Base-by-base conservation (phyloP, 2,797 vertebrate species). In the Centropyge bicolor region DNA sequence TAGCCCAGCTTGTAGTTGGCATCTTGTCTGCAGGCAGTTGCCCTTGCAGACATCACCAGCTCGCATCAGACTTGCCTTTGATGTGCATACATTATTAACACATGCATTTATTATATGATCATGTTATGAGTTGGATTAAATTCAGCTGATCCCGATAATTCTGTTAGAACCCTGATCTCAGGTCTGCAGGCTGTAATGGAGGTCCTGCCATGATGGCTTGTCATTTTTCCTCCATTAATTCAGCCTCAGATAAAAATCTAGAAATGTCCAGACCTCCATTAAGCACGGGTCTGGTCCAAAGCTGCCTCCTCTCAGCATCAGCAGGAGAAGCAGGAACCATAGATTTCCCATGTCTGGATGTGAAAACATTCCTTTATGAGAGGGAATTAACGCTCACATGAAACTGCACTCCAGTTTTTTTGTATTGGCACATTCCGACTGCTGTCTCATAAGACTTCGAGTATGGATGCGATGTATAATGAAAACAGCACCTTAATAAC, bases 1-100 rank as follows among this genome's bases (percentile, higher is more conserved):
- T 76, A 68, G 81, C 84, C 88, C 85, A 2, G 55, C 46, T 54
- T 82, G 20, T 17, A 51, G n/a, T 61, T 86, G 70, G 75, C 77
- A 78, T 68, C 45, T 55, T 52, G 54, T 80, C 78, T 79, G 71
- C 70, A 66, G 45, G 40, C 77, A 62, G 40, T 57, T 78, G 74
- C 70, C 75, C 70, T 73, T 80, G 85, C 70, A 40, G 71, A 57
- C 59, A 68, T 48, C 41, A 11, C 24, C 70, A 76, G 60, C 77
- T 65, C 82, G 68, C 70, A 80, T 57, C 76, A 68, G 76, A 9
- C 67, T 72, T 73, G 51, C 38, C 40, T 16, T 59, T 35, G 11
- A 31, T 67, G 27, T 17, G n/a, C 1, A 19, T 17, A 11, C 22
- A 52, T 20, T 5, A 66, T 7, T 3, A 54, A 46, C 19, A 10